Evolutionary conservation across 1,140 invertebrate species (phyloP).

Genomic region (Bombus sylvicola): DNA sequence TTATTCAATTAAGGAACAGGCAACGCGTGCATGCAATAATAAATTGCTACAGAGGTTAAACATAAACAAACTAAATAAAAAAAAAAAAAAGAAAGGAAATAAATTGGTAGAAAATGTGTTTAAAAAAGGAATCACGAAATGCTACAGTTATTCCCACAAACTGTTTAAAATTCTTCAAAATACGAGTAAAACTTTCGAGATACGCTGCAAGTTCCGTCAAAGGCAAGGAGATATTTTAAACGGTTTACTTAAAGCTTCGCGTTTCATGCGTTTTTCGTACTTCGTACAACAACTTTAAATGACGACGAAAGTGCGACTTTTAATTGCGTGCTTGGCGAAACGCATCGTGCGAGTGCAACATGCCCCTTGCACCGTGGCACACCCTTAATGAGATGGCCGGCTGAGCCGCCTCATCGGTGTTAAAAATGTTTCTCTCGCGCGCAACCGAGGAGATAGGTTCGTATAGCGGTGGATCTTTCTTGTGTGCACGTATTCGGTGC

Average conservation of each 20-base stretch:
- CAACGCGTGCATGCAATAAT: not conserved
- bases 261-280: not conserved
- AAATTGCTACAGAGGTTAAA: not conserved
- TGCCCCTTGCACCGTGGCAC: constrained; percentile 26
- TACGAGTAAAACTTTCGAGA: not conserved
- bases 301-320: constrained; percentile 46
- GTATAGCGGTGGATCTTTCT: constrained; percentile 39
- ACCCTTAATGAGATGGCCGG: constrained; percentile 61
- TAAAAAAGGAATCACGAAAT: not conserved
- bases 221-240: not conserved
- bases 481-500: constrained; percentile 53
- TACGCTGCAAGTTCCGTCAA: not conserved
- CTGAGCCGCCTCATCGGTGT: constrained; percentile 55
- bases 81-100: too few relatives aligned
- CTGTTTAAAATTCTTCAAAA: too few relatives aligned
- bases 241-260: constrained; percentile 37
- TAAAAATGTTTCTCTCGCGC: constrained; percentile 60
- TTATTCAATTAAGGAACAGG: not conserved
- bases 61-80: not conserved
- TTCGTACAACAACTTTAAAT: constrained; percentile 26
- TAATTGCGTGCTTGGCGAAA: constrained; percentile 49
- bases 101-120: not conserved
- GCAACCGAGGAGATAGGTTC: constrained; percentile 33
- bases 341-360: constrained; percentile 24
- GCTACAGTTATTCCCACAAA: not conserved